These are phyloP conservation scores for Alsophila aescularia DNA, from an alignment of 2,888 invertebrate genomes.

Conservation along the genomic window DNA sequence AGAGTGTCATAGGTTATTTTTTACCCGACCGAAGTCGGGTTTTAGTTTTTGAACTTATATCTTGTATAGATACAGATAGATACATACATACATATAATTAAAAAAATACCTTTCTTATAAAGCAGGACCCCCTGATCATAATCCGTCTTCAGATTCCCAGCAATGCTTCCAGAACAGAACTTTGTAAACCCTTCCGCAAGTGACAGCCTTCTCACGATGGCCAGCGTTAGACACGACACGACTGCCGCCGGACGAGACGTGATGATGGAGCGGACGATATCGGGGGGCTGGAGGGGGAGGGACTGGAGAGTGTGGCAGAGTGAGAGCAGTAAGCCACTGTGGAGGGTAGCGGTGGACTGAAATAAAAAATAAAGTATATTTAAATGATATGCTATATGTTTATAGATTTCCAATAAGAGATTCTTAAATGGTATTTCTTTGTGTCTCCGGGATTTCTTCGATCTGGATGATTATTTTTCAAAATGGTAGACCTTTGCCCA, in stretches of 20 bases:
- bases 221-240: constrained; percentile 52
- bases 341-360: constrained; percentile 66
- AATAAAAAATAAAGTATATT: constrained; percentile 35
- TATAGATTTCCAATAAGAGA: no score
- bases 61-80: no score
- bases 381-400: no score
- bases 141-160: constrained; percentile 65
- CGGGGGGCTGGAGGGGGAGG: constrained; percentile 33
- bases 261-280: constrained; percentile 53
- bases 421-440: no score
- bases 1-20: no score
- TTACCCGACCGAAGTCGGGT: no score
- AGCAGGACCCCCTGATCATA: constrained; percentile 74
- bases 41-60: no score
- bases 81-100: constrained; percentile 4
- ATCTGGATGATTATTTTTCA: no score
- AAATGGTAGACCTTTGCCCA: no score
- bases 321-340: constrained; percentile 63
- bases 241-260: constrained; percentile 58
- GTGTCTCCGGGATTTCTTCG: no score
- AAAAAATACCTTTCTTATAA: constrained; percentile 75
- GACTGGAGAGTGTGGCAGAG: constrained; percentile 39
- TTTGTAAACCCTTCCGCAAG: constrained; percentile 38
- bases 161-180: constrained; percentile 51
- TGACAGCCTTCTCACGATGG: constrained; percentile 42